phyloP scores from a whole-genome alignment of 2,888 invertebrate genomes.

The Nycteola revayana region DNA sequence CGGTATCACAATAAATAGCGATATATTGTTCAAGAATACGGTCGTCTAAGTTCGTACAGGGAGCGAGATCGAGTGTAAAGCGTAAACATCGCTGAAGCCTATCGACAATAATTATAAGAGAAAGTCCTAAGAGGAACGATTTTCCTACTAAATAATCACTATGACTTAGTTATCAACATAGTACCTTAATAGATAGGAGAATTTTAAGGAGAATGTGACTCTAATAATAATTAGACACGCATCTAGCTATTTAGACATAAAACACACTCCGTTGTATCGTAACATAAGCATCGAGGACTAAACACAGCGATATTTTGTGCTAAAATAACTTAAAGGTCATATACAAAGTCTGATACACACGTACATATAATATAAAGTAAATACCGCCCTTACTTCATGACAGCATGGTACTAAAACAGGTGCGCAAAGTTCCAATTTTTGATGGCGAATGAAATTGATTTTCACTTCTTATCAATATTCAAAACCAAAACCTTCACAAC shows the following conservation, averaged over 20 bases:
- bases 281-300: constrained; percentile 21
- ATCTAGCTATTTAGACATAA: constrained; percentile 38
- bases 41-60: constrained; percentile 52
- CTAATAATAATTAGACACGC: constrained; percentile 49
- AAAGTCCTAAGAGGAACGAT: constrained; percentile 53
- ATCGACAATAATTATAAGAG: constrained; percentile 46
- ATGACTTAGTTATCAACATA: constrained; percentile 74
- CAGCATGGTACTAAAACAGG: too few relatives aligned
- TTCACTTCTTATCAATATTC: too few relatives aligned
- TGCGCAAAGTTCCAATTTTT: too few relatives aligned
- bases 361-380: too few relatives aligned
- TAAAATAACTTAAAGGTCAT: constrained; percentile 20
- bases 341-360: background rate
- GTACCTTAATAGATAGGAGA: constrained; percentile 57
- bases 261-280: constrained; percentile 23
- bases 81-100: constrained; percentile 60
- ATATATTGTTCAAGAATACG: constrained; percentile 13
- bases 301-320: constrained; percentile 44
- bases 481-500: constrained; percentile 12
- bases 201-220: constrained; percentile 52
- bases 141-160: constrained; percentile 57
- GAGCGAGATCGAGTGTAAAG: constrained; percentile 70
- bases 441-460: too few relatives aligned
- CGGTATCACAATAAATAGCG: too few relatives aligned
- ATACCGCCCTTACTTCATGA: too few relatives aligned